phyloP scores from a whole-genome alignment of 2,113 vertebrate genomes.

The Phocoena phocoena region DNA sequence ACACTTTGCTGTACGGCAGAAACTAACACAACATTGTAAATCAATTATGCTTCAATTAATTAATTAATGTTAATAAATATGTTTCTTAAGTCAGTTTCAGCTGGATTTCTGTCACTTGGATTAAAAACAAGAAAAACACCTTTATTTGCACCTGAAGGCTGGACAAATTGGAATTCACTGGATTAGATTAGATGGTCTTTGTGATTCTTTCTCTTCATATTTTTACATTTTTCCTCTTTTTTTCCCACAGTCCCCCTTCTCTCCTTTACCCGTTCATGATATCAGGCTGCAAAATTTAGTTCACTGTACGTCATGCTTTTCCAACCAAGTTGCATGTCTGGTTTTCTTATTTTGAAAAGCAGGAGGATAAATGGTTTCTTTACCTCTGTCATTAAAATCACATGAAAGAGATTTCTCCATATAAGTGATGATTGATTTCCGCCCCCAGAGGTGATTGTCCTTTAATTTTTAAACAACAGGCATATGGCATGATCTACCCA shows the following conservation, averaged over 20 bases:
- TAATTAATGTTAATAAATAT: not conserved
- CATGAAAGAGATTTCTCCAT: not conserved
- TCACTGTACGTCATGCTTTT: not conserved
- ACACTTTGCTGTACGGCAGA: not conserved
- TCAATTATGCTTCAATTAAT: not conserved
- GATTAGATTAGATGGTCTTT: not conserved
- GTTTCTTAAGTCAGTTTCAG: not conserved
- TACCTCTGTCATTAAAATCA: not conserved
- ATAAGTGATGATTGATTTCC: not conserved
- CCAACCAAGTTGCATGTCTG: not conserved
- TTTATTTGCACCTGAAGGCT: no score
- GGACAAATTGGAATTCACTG: no score
- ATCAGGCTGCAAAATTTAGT: not conserved
- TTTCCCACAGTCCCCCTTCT: rapidly evolving
- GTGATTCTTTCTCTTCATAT: not conserved
- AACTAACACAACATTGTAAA: not conserved
- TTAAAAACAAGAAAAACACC: not conserved
- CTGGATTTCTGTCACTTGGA: not conserved
- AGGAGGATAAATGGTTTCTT: not conserved
- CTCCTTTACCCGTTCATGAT: rapidly evolving
- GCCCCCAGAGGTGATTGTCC: not conserved
- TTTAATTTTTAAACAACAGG: not conserved
- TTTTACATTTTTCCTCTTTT: not conserved
- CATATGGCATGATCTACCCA: not conserved
- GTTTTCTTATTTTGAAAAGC: not conserved